Evolutionary conservation across 2,797 vertebrate genomes (phyloP), one percentile per base, ranked within the genome.

Genomic region (Poecilia wingei): DNA sequence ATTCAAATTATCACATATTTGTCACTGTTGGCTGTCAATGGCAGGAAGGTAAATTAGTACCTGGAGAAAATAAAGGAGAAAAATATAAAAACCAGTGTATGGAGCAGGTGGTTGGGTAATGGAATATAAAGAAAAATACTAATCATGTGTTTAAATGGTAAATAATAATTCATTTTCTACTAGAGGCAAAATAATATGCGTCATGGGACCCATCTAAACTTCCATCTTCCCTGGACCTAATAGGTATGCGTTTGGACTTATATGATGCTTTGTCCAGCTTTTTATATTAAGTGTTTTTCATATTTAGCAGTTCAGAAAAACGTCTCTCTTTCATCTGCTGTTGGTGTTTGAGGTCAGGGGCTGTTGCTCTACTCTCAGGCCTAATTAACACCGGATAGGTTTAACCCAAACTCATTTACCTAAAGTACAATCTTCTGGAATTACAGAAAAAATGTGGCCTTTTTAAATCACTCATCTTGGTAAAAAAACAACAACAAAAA

Each of bases 391-490:
- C 25, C 10, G 2, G 0, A 33, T 7, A 61, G 14, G 13, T 61
- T 33, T 16, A 33, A 5, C 22, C 39, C 39, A 7, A 39, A 49
- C 36, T 57, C 33, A 4, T 41, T 39, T 46, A 41, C 2, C 20
- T 2, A 45, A 3, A 69, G 16, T 76, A 41, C 8, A 75, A 64
- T 69, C 1, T 4, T 12, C 33, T 75, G 0, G 16, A 20, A 43
- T 43, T 3, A 13, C 46, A 49, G 28, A 33, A 39, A 22, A 16
- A 36, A 3, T 2, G 13, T 20, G 1, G 43, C 28, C 28, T 33
- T 25, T 69, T 72, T 66, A 70, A 79, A 16, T 18, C 73, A 45
- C 76, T 57, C 49, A 36, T 82, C 28, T 49, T 49, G 12, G 47
- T 18, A 1, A 49, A 49, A 49, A 47, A 14, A n/a, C n/a, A 80